Percentiles rank a stretch among this genome's conserved stretches.
These are phyloP conservation scores for Dolichallabes microphthalmus DNA, from an alignment of 2,113 vertebrate species.

Conservation along the genomic window DNA sequence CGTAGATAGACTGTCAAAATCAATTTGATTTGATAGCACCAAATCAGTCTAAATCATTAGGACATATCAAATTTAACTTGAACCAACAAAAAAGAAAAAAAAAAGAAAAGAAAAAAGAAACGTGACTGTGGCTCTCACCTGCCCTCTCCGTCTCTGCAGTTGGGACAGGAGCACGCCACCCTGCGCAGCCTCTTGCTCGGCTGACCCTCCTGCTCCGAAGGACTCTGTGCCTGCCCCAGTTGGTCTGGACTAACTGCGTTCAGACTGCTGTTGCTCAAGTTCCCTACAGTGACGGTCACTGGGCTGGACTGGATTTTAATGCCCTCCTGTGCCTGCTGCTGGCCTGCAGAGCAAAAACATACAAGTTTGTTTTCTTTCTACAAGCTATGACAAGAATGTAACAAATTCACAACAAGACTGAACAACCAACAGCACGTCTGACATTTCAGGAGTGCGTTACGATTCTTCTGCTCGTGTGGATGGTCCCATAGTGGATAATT, in stretches of 20 bases:
- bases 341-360: slow-evolving; percentile 73
- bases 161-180: slow-evolving; percentile 97
- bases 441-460: neutral
- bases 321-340: slow-evolving; percentile 90
- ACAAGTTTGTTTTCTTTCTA: neutral
- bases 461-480: neutral
- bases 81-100: neutral
- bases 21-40: too few species aligned
- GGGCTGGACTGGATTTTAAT: slow-evolving; percentile 92
- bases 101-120: neutral
- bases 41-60: neutral
- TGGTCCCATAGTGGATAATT: neutral
- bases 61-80: neutral
- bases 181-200: slow-evolving; percentile 93
- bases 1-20: too few species aligned
- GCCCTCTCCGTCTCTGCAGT: slow-evolving; percentile 97
- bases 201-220: slow-evolving; percentile 89
- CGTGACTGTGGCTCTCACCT: slow-evolving; percentile 72
- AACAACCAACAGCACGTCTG: neutral
- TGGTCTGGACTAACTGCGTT: slow-evolving; percentile 91
- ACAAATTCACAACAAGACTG: neutral
- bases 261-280: slow-evolving; percentile 85
- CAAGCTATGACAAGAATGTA: neutral
- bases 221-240: slow-evolving; percentile 91
- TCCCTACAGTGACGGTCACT: slow-evolving; percentile 90